Conservation (phyloP, 2,888 invertebrate genomes). For the Trissolcus japonicus region DNA sequence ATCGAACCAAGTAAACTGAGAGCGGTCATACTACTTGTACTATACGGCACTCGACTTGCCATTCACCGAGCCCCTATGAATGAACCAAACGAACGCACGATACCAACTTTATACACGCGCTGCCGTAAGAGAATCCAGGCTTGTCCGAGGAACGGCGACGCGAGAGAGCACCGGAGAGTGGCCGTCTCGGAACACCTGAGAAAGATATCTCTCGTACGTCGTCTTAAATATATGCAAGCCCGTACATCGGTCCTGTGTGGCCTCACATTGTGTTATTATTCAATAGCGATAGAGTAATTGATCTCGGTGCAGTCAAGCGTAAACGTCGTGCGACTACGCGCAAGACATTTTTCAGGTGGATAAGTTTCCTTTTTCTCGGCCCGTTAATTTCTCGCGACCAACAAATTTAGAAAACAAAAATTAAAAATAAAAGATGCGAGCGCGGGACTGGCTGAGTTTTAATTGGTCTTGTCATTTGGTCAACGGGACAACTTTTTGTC, state of each 20-base stretch:
- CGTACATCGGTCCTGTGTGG: conserved; percentile 56
- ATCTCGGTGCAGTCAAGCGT: conserved; percentile 61
- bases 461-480: background rate
- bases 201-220: conserved; percentile 55
- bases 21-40: conserved; percentile 57
- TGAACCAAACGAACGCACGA: conserved; percentile 69
- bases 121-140: conserved; percentile 54
- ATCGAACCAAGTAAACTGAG: conserved; percentile 46
- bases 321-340: conserved; percentile 32
- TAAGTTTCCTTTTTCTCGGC: background rate
- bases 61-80: conserved; percentile 73
- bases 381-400: background rate
- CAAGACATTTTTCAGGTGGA: no score
- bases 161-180: conserved; percentile 53
- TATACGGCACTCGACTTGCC: conserved; percentile 65
- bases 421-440: background rate
- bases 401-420: background rate
- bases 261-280: conserved; percentile 69
- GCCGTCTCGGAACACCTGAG: conserved; percentile 56
- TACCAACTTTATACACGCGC: conserved; percentile 66
- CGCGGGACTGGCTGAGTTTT: background rate
- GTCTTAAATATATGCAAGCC: conserved; percentile 58
- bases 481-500: no score
- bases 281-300: conserved; percentile 71
- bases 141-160: conserved; percentile 53